Conservation (phyloP, 2,888 invertebrate species). For the Apodemia zela region DNA sequence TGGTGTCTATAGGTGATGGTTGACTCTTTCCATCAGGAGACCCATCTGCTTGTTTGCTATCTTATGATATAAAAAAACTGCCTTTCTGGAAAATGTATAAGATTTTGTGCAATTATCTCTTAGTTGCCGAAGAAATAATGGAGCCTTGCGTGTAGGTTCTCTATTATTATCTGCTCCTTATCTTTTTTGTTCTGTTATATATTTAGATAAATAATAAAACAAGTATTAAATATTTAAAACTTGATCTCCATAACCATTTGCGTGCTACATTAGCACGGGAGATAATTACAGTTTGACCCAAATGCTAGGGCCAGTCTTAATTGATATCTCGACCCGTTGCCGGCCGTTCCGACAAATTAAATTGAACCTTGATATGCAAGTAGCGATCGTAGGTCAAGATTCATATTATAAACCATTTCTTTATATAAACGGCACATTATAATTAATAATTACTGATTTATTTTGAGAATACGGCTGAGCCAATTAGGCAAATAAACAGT, state of each 20-base stretch:
- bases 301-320: constrained; percentile 47
- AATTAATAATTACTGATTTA: neutral
- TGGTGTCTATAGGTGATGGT: too few relatives aligned
- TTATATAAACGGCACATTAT: neutral
- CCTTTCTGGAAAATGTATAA: too few relatives aligned
- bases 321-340: constrained; percentile 31
- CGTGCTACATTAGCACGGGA: constrained; percentile 38
- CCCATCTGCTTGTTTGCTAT: too few relatives aligned
- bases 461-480: neutral
- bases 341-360: constrained; percentile 25
- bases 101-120: too few relatives aligned
- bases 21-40: too few relatives aligned
- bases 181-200: too few relatives aligned
- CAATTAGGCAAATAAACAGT: too few relatives aligned
- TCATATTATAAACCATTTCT: neutral
- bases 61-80: too few relatives aligned
- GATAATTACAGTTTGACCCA: constrained; percentile 65
- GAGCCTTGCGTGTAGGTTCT: too few relatives aligned
- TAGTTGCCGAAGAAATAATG: too few relatives aligned
- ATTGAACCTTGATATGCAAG: constrained; percentile 25
- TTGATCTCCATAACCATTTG: constrained; percentile 22
- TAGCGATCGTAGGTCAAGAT: constrained; percentile 27
- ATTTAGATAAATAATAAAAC: neutral
- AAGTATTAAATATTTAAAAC: constrained; percentile 4
- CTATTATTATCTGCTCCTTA: too few relatives aligned